Base-by-base conservation (phyloP, 2,888 invertebrate genomes). In the Ametastegia equiseti region DNA sequence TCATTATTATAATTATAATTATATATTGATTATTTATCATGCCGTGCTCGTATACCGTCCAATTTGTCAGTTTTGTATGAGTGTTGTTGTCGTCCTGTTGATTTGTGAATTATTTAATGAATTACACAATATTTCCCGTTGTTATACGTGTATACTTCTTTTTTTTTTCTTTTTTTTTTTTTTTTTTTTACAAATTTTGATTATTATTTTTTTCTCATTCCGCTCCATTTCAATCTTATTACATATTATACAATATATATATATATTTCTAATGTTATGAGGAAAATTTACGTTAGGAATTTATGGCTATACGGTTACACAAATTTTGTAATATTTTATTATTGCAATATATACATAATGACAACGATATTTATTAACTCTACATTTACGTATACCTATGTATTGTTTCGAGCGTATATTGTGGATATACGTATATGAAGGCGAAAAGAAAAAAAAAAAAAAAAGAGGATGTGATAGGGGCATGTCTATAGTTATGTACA, bases 1-100 rank as follows among this genome's bases (percentile, higher is more conserved):
- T 30, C 23, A 11, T 63, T 27, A 9, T 2, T 63, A 82, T 82
- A 83, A 82, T 83, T 83, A 45, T 75, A 73, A 81, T 65, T 83
- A 69, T 13, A 27, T 71, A 47, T 71, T 47, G 27, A 69, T 77
- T 83, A 83, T 81, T 84, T 82, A 84, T 84, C 87, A 88, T 89
- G 88, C 86, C 90, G 89, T 90, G 89, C 88, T 90, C 89, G 89
- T 90, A 88, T 54, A 54, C 87, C 89, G 88, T 89, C 88, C 89
- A 88, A 88, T 85, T 88, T 88, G 86, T 88, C 87, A 83, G 88
- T 87, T 85, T 84, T 87, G 87, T 87, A 85, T 88, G 84, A 86
- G 84, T 89, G 88, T 89, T 88, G 88, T 88, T 86, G 86, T 87
- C 88, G 86, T 88, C 85, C 86, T 85, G 84, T 87, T 86, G 84